These are phyloP conservation scores for Bergia puertoricense DNA, from an alignment of 92 coral and sea anemone genomes.

Conservation along the genomic window DNA sequence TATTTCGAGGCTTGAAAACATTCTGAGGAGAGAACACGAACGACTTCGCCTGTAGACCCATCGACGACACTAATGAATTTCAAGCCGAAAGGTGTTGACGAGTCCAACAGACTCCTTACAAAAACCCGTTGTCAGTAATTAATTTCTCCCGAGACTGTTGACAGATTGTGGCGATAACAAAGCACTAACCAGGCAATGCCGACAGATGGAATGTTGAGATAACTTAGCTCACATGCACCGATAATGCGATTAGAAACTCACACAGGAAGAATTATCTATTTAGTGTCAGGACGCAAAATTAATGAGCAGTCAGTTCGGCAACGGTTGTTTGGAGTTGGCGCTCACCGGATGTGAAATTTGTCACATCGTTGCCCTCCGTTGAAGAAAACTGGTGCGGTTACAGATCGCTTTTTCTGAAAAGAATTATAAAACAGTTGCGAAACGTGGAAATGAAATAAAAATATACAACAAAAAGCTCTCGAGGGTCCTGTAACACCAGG, in stretches of 20 bases:
- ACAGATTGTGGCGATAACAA: constrained; percentile 22
- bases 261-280: constrained; percentile 48
- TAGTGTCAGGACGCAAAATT: constrained; percentile 43
- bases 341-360: constrained; percentile 33
- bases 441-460: background rate
- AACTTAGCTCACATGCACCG: constrained; percentile 34
- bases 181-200: constrained; percentile 39
- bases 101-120: background rate
- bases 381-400: background rate
- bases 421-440: background rate
- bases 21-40: background rate
- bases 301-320: constrained; percentile 33
- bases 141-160: constrained; percentile 43
- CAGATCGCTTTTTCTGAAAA: background rate
- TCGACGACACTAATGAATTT: constrained; percentile 45
- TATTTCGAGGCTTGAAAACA: no score
- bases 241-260: constrained; percentile 39
- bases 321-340: background rate
- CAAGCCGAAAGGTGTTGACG: constrained; percentile 29
- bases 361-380: constrained; percentile 17
- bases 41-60: background rate
- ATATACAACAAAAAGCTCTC: no score
- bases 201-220: constrained; percentile 47
- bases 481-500: background rate
- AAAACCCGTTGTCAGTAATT: constrained; percentile 42